Conservation (phyloP, 2,888 invertebrate species). For the Parascotia fuliginaria region DNA sequence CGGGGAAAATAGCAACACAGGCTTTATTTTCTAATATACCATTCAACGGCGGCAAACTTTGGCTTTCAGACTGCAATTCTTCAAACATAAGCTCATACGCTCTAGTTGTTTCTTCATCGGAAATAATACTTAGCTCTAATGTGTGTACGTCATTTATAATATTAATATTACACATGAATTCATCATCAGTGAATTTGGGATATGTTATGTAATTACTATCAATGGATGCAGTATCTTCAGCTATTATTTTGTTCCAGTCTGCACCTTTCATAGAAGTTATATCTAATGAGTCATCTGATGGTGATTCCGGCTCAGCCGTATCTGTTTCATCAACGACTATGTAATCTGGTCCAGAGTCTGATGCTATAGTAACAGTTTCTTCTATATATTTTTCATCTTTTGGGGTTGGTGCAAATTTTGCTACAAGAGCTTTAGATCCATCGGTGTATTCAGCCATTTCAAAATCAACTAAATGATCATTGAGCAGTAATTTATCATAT, state of each 20-base stretch:
- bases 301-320: constrained; percentile 29
- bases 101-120: constrained; percentile 67
- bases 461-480: constrained; percentile 78
- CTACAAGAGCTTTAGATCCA: constrained; percentile 60
- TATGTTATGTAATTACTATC: constrained; percentile 52
- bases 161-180: constrained; percentile 66
- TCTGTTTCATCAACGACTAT: constrained; percentile 56
- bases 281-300: constrained; percentile 52
- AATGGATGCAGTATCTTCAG: constrained; percentile 50
- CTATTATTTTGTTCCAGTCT: constrained; percentile 68
- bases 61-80: constrained; percentile 78
- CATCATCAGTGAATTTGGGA: constrained; percentile 45
- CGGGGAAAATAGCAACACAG: constrained; percentile 87
- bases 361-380: constrained; percentile 38
- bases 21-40: constrained; percentile 80
- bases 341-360: constrained; percentile 67
- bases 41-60: constrained; percentile 69
- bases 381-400: constrained; percentile 15
- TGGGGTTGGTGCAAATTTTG: constrained; percentile 51
- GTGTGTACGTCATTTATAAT: constrained; percentile 60
- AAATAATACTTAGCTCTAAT: constrained; percentile 68
- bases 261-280: constrained; percentile 48
- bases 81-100: constrained; percentile 78
- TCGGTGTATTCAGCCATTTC: constrained; percentile 72
- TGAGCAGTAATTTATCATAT: constrained; percentile 72